phyloP scores from a whole-genome alignment of 1,140 invertebrate genomes.

The Drosophila repleta region DNA sequence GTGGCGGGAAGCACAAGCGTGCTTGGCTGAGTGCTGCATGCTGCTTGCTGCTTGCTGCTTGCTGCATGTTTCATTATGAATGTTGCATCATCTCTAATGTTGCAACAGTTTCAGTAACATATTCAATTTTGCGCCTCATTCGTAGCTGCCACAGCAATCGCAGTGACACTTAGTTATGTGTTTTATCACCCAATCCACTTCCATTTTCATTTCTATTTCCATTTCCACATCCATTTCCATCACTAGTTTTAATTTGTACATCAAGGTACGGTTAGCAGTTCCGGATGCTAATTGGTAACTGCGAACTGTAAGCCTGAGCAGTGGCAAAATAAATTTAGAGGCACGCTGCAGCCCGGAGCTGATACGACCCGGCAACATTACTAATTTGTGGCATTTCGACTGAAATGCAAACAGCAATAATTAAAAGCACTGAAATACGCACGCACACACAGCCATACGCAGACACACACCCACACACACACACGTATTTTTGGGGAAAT shows the following conservation, averaged over 20 bases:
- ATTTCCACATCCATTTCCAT: background rate
- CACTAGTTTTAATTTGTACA: constrained; percentile 19
- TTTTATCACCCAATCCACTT: constrained; percentile 2
- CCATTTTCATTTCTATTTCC: background rate
- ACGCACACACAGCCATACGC: background rate
- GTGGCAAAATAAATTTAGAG: constrained; percentile 42
- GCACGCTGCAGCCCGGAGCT: constrained; percentile 10
- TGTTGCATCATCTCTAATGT: background rate
- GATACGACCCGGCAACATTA: constrained; percentile 39
- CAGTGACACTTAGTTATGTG: constrained; percentile 11
- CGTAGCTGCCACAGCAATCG: background rate
- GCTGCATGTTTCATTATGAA: background rate
- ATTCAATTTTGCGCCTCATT: constrained; percentile 35
- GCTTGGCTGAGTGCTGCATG: constrained; percentile 17
- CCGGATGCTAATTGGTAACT: constrained; percentile 47
- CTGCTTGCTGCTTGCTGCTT: too few relatives aligned
- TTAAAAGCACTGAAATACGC: constrained; percentile 6
- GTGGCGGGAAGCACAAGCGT: background rate
- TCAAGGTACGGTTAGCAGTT: constrained; percentile 14
- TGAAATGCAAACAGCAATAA: constrained; percentile 41
- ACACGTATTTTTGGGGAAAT: constrained; percentile 12
- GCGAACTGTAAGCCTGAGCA: constrained; percentile 26
- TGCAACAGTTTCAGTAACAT: constrained; percentile 24
- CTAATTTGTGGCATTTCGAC: constrained; percentile 50
- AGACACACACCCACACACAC: background rate